phyloP scores from a whole-genome alignment of 1,140 invertebrate genomes.

The Papilio polyxenes region DNA sequence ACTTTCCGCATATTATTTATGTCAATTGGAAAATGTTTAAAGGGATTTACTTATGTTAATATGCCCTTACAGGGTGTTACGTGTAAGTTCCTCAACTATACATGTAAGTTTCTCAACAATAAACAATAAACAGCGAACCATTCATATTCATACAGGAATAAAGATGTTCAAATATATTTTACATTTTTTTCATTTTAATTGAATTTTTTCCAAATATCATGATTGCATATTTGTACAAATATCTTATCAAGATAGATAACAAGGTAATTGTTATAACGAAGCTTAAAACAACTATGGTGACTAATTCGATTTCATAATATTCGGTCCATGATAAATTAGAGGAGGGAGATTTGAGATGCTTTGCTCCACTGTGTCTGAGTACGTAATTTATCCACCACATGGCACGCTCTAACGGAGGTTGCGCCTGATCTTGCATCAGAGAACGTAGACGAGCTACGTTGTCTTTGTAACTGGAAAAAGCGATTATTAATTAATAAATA shows the following conservation, averaged over 20 bases:
- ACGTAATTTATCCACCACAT: slow-evolving; percentile 78
- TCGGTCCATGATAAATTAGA: slow-evolving; percentile 77
- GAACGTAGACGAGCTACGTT: slow-evolving; percentile 58
- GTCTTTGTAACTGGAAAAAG: slow-evolving; percentile 54
- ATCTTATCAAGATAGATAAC: neutral
- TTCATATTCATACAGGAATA: neutral
- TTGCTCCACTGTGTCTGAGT: slow-evolving; percentile 71
- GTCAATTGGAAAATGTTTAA: no score
- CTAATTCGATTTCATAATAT: slow-evolving; percentile 79
- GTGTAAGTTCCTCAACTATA: no score
- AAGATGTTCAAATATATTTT: neutral
- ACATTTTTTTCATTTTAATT: neutral
- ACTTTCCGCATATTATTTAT: no score
- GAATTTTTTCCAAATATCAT: neutral
- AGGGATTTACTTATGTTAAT: no score
- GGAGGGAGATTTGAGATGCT: slow-evolving; percentile 75
- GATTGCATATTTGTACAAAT: neutral
- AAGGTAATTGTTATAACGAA: neutral
- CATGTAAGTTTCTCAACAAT: no score
- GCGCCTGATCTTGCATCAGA: slow-evolving; percentile 77
- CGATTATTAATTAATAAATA: neutral
- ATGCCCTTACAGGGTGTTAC: no score
- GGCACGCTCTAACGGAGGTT: slow-evolving; percentile 68
- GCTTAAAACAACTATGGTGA: slow-evolving; percentile 25
- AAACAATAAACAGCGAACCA: no score